A percentile compares a stretch with the other conserved stretches of the same genome.
phyloP scores from a whole-genome alignment of 2,113 vertebrate genomes.

The Potamarius usumacintae region DNA sequence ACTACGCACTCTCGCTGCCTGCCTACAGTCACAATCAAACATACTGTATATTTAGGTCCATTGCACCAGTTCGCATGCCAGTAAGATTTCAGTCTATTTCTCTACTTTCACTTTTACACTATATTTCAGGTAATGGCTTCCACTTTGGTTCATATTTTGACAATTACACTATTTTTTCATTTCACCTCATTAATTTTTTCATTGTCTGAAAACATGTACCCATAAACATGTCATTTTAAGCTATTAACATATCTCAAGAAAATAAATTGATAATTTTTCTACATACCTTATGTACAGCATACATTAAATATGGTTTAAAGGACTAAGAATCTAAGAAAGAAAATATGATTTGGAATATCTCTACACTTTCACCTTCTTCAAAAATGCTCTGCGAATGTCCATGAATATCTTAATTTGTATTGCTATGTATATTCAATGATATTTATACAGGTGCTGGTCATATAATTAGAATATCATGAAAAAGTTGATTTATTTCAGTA shows the following conservation, averaged over 20 bases:
- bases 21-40: conserved; percentile 61
- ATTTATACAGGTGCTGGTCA: no score
- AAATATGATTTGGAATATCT: not conserved
- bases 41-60: not conserved
- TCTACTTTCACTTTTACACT: not conserved
- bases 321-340: not conserved
- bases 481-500: no score
- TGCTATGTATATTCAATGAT: not conserved
- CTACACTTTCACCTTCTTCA: not conserved
- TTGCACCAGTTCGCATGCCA: not conserved
- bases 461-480: no score
- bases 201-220: not conserved
- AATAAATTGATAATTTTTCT: not conserved
- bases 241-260: not conserved
- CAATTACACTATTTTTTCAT: not conserved
- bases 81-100: not conserved
- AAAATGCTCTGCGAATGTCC: not conserved
- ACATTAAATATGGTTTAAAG: not conserved
- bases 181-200: not conserved
- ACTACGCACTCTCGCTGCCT: conserved; percentile 73
- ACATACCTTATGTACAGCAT: not conserved
- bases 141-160: not conserved
- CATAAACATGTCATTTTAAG: not conserved
- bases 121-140: not conserved
- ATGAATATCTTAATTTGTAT: not conserved